Percentiles rank a stretch among this genome's conserved stretches.
Evolutionary conservation across 2,797 vertebrate genomes (phyloP).

Genomic region (Arvicola amphibius): DNA sequence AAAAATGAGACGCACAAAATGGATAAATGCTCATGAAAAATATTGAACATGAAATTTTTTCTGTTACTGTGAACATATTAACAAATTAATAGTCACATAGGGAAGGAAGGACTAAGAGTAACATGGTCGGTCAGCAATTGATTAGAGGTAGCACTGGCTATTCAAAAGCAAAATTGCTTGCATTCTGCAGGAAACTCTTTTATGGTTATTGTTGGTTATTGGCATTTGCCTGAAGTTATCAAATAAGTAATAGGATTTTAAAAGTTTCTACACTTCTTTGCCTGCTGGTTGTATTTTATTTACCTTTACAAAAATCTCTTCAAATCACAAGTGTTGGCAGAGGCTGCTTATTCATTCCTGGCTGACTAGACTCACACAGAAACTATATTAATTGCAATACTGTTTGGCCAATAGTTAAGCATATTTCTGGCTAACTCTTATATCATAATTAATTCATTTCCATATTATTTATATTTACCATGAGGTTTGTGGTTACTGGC

Average conservation of each 20-base stretch:
- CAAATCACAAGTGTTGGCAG: not conserved
- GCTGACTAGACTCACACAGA: no score
- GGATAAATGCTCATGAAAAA: not conserved
- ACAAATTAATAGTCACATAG: not conserved
- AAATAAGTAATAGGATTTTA: not conserved
- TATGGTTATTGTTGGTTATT: not conserved
- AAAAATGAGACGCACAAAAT: not conserved
- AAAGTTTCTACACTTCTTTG: not conserved
- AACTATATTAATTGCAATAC: no score
- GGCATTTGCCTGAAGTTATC: not conserved
- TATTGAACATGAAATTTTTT: not conserved
- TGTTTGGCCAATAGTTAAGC: no score
- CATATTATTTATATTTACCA: no score
- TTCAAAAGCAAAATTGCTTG: not conserved
- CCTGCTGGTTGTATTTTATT: constrained; percentile 11
- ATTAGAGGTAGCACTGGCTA: not conserved
- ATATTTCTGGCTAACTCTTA: no score
- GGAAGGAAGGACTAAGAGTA: not conserved
- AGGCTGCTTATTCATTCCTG: no score
- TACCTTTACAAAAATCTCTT: constrained; percentile 10
- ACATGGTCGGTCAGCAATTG: not conserved
- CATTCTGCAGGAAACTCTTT: not conserved
- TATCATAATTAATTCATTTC: no score
- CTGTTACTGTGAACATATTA: not conserved
- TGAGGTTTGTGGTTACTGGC: no score